Evolutionary conservation across 2,888 invertebrate species (phyloP).

Genomic region (Entomobrya multifasciata): DNA sequence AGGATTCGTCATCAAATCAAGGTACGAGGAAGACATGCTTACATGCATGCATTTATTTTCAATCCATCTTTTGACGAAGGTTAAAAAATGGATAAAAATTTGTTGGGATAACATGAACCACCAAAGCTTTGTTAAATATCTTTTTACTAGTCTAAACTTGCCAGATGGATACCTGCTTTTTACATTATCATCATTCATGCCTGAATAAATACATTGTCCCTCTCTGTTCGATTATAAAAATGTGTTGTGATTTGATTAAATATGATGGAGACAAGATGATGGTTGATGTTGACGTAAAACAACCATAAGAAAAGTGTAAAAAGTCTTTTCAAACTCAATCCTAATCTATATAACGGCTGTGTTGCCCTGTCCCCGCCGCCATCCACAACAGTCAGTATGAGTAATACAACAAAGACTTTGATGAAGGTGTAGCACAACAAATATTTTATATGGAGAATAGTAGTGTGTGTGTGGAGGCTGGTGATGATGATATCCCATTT

Average conservation of each 20-base stretch:
- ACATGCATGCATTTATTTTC: no score
- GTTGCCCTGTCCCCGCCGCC: background rate
- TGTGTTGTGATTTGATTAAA: slow-evolving; percentile 63
- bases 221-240: no score
- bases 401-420: background rate
- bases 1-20: slow-evolving; percentile 28
- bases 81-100: slow-evolving; percentile 19
- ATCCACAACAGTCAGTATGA: no score
- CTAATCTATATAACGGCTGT: slow-evolving; percentile 51
- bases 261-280: slow-evolving; percentile 65
- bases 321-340: slow-evolving; percentile 14
- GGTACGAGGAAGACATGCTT: no score
- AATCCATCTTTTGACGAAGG: background rate
- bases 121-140: no score
- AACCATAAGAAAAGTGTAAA: slow-evolving; percentile 25
- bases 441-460: slow-evolving; percentile 6
- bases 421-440: slow-evolving; percentile 23
- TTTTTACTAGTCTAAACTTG: slow-evolving; percentile 13
- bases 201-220: no score
- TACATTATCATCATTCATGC: no score
- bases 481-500: slow-evolving; percentile 33
- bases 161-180: slow-evolving; percentile 34
- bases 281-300: slow-evolving; percentile 44
- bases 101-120: slow-evolving; percentile 29
- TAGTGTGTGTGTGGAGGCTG: no score